Base-by-base conservation (phyloP, 2,797 vertebrate genomes). In the Lagocephalus sceleratus region DNA sequence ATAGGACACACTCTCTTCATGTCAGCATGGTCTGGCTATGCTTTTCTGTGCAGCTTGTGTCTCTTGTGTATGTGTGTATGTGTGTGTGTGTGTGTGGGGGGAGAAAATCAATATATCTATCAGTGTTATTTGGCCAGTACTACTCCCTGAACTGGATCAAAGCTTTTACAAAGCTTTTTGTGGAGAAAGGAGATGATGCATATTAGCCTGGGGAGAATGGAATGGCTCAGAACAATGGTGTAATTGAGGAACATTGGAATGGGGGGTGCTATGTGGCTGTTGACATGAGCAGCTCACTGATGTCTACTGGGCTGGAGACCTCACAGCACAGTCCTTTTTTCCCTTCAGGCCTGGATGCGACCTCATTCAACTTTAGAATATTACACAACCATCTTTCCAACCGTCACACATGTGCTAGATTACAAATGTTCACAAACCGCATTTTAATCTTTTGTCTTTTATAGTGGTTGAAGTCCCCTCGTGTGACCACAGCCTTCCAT, bases 41-140 rank as follows among this genome's bases (percentile, higher is more conserved):
- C 72, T 79, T 85, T 79, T 78, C 69, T 68, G 64, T 62, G 54
- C 62, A 50, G 57, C 73, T 66, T 70, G 74, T 68, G 67, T 11
- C 9, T 83, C 75, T 82, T 10, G 73, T 44, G 17, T 20, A 11
- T 3, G 20, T 19, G 5, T 19, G 20, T 6, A n/a, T 6, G 16
- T 5, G 41, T 17, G 68, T n/a, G n/a, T n/a, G n/a, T n/a, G n/a
- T n/a, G n/a, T n/a, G 71, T 69, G 40, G 40, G 17, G n/a, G 40
- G 5, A 70, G 78, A 76, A 89, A 88, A 93, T 95, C 94, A 85
- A 92, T 93, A 87, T 51, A 49, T 86, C 79, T 86, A 71, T 51
- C 46, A 78, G 56, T 79, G 71, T 91, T 83, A 66, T 60, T 84
- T 79, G 86, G 82, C 60, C 64, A 8, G 41, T 8, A 66, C 76